Percentiles rank a stretch among this genome's conserved stretches.
phyloP scores from a whole-genome alignment of 2,888 invertebrate genomes.

The Ormyrus labotus region DNA sequence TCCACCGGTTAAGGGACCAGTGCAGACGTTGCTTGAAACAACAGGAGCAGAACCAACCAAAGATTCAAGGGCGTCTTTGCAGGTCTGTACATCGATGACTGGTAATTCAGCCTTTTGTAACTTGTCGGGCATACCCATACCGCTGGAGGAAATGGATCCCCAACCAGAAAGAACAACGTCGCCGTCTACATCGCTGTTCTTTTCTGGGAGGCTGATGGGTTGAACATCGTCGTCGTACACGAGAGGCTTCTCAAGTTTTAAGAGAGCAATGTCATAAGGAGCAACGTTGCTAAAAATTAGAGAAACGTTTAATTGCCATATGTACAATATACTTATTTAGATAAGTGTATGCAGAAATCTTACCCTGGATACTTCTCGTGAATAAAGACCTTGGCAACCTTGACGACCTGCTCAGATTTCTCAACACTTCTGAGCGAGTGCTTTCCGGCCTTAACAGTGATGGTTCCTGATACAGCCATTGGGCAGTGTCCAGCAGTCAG shows the following conservation, averaged over 20 bases:
- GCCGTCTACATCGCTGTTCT: conserved; percentile 64
- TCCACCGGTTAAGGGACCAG: conserved; percentile 61
- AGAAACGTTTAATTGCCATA: no score
- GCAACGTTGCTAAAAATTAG: conserved; percentile 65
- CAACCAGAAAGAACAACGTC: conserved; percentile 75
- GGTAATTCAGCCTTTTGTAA: conserved; percentile 69
- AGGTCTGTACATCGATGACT: conserved; percentile 63
- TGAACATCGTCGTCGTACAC: conserved; percentile 68
- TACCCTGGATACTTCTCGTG: conserved; percentile 71
- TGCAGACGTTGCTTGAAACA: conserved; percentile 64
- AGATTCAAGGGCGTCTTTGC: conserved; percentile 61
- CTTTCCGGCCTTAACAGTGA: conserved; percentile 60
- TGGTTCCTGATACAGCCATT: conserved; percentile 67
- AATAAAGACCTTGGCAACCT: conserved; percentile 67
- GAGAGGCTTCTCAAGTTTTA: conserved; percentile 72
- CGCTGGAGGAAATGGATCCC: conserved; percentile 71
- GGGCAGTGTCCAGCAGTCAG: conserved; percentile 73
- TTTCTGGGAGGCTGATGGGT: conserved; percentile 71
- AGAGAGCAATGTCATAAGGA: conserved; percentile 77
- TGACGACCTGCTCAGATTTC: conserved; percentile 70
- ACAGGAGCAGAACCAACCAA: conserved; percentile 63
- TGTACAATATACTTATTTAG: no score
- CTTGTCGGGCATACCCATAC: conserved; percentile 60
- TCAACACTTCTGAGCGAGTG: conserved; percentile 50
- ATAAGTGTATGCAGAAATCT: conserved; percentile 27